Conservation (phyloP, 2,797 vertebrate species). For the Pyrrhura leucotis region DNA sequence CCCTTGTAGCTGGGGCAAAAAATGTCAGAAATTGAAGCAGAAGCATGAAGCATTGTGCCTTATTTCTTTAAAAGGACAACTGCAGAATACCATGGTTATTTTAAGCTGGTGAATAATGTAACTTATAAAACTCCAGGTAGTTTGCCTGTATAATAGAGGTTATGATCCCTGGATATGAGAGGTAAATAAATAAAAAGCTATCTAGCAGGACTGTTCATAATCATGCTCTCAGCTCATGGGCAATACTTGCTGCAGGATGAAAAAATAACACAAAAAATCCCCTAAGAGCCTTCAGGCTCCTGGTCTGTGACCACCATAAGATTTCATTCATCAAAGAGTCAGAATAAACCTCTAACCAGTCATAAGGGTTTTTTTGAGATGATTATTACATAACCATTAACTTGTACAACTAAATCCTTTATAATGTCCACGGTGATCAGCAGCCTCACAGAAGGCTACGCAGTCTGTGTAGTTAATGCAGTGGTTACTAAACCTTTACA, state of each 20-base stretch:
- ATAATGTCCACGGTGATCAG: neutral
- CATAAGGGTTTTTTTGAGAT: slow-evolving; percentile 9
- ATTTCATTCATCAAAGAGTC: slow-evolving; percentile 12
- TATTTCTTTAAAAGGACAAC: neutral
- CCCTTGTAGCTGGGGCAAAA: neutral
- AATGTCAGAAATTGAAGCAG: neutral
- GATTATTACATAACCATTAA: neutral
- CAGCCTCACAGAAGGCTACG: neutral
- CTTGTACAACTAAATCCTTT: neutral
- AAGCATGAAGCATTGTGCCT: neutral
- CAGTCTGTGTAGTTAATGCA: neutral
- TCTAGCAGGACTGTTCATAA: neutral
- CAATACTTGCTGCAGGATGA: slow-evolving; percentile 22
- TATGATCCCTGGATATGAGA: neutral
- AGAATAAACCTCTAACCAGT: slow-evolving; percentile 1
- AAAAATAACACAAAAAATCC: neutral
- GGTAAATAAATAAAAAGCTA: slow-evolving; percentile 34
- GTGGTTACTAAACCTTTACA: neutral
- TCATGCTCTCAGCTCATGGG: neutral
- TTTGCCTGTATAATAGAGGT: neutral
- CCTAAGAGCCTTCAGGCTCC: neutral
- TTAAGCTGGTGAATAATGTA: slow-evolving; percentile 22
- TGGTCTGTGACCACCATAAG: neutral
- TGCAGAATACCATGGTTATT: neutral
- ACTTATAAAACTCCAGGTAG: slow-evolving; percentile 14